phyloP scores from a whole-genome alignment of 2,113 vertebrate species.

The Scomber scombrus region DNA sequence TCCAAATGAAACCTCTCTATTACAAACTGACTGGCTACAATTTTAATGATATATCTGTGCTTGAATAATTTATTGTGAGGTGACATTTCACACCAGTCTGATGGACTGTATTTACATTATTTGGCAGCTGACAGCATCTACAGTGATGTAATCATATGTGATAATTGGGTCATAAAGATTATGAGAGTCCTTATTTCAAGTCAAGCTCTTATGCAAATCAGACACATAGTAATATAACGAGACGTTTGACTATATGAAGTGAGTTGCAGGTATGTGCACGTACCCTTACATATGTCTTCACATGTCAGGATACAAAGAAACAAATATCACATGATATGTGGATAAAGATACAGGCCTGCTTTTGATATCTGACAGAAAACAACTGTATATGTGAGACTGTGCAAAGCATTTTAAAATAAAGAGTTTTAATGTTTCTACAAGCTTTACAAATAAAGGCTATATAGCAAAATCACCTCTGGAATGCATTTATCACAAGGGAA shows the following conservation, averaged over 20 bases:
- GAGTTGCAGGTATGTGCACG: background rate
- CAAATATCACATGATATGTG: too few relatives aligned
- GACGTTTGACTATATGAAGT: background rate
- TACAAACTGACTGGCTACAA: slow-evolving; percentile 2
- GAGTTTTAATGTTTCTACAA: background rate
- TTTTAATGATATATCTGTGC: slow-evolving; percentile 21
- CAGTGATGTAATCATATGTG: background rate
- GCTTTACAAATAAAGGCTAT: background rate
- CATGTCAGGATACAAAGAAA: too few relatives aligned
- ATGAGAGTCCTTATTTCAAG: slow-evolving; percentile 3
- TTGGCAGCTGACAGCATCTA: background rate
- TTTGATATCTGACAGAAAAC: background rate
- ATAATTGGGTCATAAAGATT: slow-evolving; percentile 9
- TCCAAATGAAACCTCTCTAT: background rate
- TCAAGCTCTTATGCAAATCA: slow-evolving; percentile 12
- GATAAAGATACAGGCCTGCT: background rate
- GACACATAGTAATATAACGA: background rate
- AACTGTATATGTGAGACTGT: background rate
- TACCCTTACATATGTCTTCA: background rate
- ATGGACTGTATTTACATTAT: slow-evolving; percentile 1
- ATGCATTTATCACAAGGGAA: background rate
- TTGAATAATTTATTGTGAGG: slow-evolving; percentile 20
- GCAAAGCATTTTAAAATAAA: background rate
- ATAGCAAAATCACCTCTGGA: background rate
- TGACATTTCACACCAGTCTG: slow-evolving; percentile 33